Evolutionary conservation across 1,140 invertebrate genomes (phyloP), one percentile per base, ranked within the genome.

Genomic region (Heterodera carotae): DNA sequence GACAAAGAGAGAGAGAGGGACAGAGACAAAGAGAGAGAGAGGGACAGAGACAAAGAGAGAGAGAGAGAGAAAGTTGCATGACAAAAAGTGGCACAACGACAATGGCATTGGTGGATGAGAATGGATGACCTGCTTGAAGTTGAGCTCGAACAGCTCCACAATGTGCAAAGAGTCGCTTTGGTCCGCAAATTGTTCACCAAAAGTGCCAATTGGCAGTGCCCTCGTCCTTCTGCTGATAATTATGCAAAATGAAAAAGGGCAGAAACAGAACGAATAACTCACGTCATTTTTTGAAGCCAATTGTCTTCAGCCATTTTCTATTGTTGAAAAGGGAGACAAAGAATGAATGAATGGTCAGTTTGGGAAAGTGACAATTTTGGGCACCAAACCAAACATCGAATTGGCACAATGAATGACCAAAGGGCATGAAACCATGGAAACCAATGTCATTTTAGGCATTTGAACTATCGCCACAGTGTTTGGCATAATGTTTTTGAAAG

Each of bases 61-160:
- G n/a, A n/a, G n/a, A n/a, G n/a, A n/a, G n/a, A n/a, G n/a, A n/a
- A n/a, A n/a, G n/a, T n/a, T n/a, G n/a, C n/a, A n/a, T n/a, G n/a
- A n/a, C n/a, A n/a, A n/a, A n/a, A n/a, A n/a, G n/a, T n/a, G n/a
- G n/a, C n/a, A n/a, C n/a, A n/a, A n/a, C n/a, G n/a, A n/a, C n/a
- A n/a, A n/a, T n/a, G n/a, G n/a, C n/a, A n/a, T n/a, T n/a, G n/a
- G 15, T 7, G 15, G 39, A 43, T 43, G 39, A 7, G 15, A 43
- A 43, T 2, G 8, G 22, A 6, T 66, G 36, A 74, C 71, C 71
- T 56, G 56, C 33, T 59, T 74, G 33, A 74, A 74, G 25, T 27
- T 56, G 33, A 74, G 59, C 39, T 25, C 33, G 36, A 29, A 43
- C 25, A 74, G 56, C 36, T 74, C 53, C 59, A 74, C n/a, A 12